Conservation (phyloP, 2,113 vertebrate species). For the Rhadina sibilatrix region DNA sequence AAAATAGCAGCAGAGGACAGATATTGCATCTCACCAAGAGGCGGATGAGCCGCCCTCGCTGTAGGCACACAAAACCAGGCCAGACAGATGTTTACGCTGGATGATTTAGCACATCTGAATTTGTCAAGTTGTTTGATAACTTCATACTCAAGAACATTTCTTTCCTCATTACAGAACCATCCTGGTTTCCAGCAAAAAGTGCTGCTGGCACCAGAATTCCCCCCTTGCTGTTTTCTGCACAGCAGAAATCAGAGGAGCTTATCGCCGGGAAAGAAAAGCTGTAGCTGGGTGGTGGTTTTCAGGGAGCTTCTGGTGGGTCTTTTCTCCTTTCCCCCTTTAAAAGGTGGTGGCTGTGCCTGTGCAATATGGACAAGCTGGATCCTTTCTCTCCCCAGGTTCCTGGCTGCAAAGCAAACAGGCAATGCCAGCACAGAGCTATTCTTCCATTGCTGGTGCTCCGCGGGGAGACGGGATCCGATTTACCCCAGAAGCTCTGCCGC, state of each 20-base stretch:
- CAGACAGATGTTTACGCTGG: neutral
- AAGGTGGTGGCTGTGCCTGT: neutral
- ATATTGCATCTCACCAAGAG: neutral
- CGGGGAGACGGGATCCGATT: neutral
- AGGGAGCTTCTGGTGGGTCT: neutral
- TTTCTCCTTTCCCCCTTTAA: neutral
- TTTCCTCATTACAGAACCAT: slow-evolving; percentile 28
- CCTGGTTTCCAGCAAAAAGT: slow-evolving; percentile 29
- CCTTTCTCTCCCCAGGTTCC: neutral
- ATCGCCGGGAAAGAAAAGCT: neutral
- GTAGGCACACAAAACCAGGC: neutral
- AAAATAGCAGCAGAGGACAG: slow-evolving; percentile 25
- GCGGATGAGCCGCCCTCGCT: neutral
- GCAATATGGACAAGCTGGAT: neutral
- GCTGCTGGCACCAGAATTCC: neutral
- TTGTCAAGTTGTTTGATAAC: slow-evolving; percentile 56
- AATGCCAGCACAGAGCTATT: neutral
- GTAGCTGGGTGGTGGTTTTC: neutral
- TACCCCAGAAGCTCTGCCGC: neutral
- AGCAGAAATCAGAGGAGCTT: neutral
- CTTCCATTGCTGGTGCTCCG: neutral
- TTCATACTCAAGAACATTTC: neutral
- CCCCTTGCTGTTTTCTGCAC: neutral
- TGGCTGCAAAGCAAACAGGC: neutral
- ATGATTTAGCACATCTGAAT: neutral